phyloP scores from a whole-genome alignment of 2,797 vertebrate species.

The Cyclopterus lumpus region DNA sequence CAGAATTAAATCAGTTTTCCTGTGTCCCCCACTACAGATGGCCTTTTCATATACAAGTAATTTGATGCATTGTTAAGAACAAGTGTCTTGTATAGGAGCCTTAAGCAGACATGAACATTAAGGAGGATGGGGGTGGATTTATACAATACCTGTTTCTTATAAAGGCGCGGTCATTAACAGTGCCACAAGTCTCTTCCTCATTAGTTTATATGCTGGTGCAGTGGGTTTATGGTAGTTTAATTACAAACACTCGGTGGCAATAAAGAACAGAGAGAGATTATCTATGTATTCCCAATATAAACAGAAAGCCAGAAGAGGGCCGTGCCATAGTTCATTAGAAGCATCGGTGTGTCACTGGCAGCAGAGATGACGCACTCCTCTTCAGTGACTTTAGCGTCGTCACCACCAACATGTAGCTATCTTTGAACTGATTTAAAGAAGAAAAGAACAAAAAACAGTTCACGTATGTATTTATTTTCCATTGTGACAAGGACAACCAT shows the following conservation, averaged over 20 bases:
- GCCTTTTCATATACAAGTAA: background rate
- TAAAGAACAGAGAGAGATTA: slow-evolving; percentile 2
- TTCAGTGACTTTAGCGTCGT: background rate
- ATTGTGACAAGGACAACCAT: slow-evolving; percentile 21
- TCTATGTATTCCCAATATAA: slow-evolving; percentile 9
- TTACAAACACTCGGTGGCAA: slow-evolving; percentile 45
- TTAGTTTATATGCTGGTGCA: background rate
- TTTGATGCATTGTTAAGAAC: too few species aligned
- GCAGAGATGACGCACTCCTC: background rate
- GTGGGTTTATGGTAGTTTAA: slow-evolving; percentile 8
- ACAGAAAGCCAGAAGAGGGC: slow-evolving; percentile 16
- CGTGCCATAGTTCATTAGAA: background rate
- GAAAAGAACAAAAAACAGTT: background rate
- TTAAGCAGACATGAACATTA: background rate
- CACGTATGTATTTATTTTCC: slow-evolving; percentile 52
- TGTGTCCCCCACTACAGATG: background rate
- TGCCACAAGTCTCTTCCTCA: background rate
- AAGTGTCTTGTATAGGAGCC: background rate
- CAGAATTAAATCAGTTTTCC: background rate
- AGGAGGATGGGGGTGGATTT: background rate
- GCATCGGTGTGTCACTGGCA: background rate
- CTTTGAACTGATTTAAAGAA: too few species aligned
- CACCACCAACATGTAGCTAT: background rate
- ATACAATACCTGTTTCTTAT: background rate
- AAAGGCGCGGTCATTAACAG: background rate